phyloP scores from a whole-genome alignment of 2,797 vertebrate genomes.

The Syngnathus rostellatus region DNA sequence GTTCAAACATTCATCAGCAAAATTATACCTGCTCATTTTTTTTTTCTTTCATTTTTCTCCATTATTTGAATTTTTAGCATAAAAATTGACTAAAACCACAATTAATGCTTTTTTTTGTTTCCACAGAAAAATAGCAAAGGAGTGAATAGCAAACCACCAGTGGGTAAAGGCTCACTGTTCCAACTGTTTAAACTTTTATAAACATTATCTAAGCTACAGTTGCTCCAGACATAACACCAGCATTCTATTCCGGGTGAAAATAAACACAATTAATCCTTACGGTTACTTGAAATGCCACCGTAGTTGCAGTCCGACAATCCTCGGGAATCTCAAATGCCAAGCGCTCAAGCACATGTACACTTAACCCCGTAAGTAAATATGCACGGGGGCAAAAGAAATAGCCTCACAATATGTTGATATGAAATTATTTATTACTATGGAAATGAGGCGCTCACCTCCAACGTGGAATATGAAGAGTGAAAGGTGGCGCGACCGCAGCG shows the following conservation, averaged over 20 bases:
- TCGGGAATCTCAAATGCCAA: conserved; percentile 23
- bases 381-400: neutral
- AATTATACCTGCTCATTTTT: neutral
- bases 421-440: conserved; percentile 7
- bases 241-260: neutral
- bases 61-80: no score
- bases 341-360: neutral
- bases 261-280: neutral
- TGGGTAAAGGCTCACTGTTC: neutral
- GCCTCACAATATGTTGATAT: neutral
- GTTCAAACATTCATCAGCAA: neutral
- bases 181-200: neutral
- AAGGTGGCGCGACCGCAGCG: conserved; percentile 33
- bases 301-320: conserved; percentile 36
- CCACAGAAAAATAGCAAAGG: neutral
- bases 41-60: no score
- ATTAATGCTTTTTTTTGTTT: no score
- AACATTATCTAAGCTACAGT: neutral
- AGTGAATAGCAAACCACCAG: neutral
- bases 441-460: conserved; percentile 9
- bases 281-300: conserved; percentile 4
- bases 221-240: neutral
- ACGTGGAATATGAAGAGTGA: conserved; percentile 19
- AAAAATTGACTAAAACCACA: no score
- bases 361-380: neutral